phyloP scores from a whole-genome alignment of 2,888 invertebrate species.

The Phytoseiulus persimilis region DNA sequence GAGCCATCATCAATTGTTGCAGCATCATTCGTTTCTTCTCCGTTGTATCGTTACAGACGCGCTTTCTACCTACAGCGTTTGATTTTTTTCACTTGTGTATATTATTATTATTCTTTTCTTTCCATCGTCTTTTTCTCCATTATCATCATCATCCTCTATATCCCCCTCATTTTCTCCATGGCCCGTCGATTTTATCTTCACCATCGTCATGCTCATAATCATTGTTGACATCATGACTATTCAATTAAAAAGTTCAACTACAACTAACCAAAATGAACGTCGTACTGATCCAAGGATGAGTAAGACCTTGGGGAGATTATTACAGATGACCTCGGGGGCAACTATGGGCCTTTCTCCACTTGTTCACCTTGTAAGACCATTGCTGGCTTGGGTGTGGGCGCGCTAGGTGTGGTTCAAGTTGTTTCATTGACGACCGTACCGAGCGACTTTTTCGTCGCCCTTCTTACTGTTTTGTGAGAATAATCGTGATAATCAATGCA shows the following conservation, averaged over 20 bases:
- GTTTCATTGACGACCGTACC: background rate
- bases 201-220: background rate
- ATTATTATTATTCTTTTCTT: background rate
- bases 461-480: background rate
- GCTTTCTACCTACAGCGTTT: background rate
- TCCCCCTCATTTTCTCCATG: background rate
- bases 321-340: background rate
- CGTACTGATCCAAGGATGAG: background rate
- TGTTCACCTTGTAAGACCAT: background rate
- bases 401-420: background rate
- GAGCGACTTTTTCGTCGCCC: background rate
- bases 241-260: background rate
- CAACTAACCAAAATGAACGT: background rate
- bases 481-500: slow-evolving; percentile 8
- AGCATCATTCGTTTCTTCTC: background rate
- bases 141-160: background rate
- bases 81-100: background rate
- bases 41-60: background rate
- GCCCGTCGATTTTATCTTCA: background rate
- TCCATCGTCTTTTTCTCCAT: background rate
- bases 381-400: background rate
- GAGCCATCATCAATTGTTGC: background rate
- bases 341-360: background rate
- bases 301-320: background rate
- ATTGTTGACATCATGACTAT: background rate